Evolutionary conservation across 1,140 invertebrate genomes (phyloP).

Genomic region (Bombus haemorrhoidalis): DNA sequence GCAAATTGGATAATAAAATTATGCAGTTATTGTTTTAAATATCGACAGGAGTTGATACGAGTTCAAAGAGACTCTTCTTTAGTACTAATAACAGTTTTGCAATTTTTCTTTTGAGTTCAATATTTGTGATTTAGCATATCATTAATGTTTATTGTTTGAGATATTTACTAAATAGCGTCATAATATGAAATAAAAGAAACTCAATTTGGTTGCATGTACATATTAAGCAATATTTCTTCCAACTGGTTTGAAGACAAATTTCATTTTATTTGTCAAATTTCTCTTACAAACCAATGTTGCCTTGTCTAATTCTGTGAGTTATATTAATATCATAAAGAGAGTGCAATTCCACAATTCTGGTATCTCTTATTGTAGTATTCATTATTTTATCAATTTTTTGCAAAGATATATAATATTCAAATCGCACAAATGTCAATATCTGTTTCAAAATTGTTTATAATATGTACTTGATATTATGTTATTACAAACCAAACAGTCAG

Average conservation of each 20-base stretch:
- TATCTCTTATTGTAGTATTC: background rate
- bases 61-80: background rate
- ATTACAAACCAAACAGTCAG: background rate
- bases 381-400: background rate
- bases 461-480: background rate
- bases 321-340: slow-evolving; percentile 11
- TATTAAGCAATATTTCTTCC: slow-evolving; percentile 24
- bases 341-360: slow-evolving; percentile 15
- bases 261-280: slow-evolving; percentile 10
- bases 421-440: slow-evolving; percentile 22
- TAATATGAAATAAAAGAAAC: slow-evolving; percentile 37
- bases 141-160: slow-evolving; percentile 53
- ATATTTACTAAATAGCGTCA: slow-evolving; percentile 53
- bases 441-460: background rate
- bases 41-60: background rate
- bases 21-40: slow-evolving; percentile 33
- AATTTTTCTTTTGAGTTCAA: slow-evolving; percentile 53
- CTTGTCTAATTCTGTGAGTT: slow-evolving; percentile 29
- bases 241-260: slow-evolving; percentile 9
- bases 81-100: slow-evolving; percentile 47
- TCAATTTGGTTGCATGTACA: slow-evolving; percentile 36
- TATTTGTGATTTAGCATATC: slow-evolving; percentile 65
- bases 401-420: background rate
- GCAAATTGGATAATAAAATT: slow-evolving; percentile 25
- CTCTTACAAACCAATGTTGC: slow-evolving; percentile 12